phyloP scores from a whole-genome alignment of 2,113 vertebrate genomes.

The Anguilla japonica region DNA sequence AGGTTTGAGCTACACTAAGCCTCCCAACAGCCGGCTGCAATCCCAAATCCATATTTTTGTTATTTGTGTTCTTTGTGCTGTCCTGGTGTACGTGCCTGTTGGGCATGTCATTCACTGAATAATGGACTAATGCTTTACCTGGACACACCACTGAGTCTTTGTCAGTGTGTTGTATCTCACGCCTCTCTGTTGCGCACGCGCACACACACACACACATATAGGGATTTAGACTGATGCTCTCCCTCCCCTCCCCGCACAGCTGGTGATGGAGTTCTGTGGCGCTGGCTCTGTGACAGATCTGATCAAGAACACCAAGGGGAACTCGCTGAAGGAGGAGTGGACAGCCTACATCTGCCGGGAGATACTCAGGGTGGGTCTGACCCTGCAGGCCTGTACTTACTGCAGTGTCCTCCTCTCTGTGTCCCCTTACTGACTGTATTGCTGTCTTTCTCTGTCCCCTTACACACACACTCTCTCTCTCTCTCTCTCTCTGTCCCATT shows the following conservation, averaged over 20 bases:
- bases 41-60: too few relatives aligned
- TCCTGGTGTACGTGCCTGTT: too few relatives aligned
- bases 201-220: neutral
- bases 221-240: neutral
- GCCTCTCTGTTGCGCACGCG: neutral
- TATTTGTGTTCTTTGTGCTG: too few relatives aligned
- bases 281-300: conserved; percentile 83
- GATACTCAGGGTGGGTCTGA: conserved; percentile 73
- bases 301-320: conserved; percentile 85
- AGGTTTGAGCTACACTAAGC: too few relatives aligned
- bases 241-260: conserved; percentile 45
- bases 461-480: neutral
- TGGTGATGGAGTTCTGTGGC: conserved; percentile 86
- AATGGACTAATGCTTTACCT: too few relatives aligned
- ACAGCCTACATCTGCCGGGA: conserved; percentile 85
- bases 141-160: too few relatives aligned
- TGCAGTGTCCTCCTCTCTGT: neutral
- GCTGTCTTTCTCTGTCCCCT: neutral
- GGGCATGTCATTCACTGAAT: too few relatives aligned
- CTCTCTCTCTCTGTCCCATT: neutral
- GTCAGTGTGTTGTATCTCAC: neutral
- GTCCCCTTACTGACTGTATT: neutral
- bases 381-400: neutral
- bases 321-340: conserved; percentile 84
- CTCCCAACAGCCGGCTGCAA: too few relatives aligned